Evolutionary conservation across 1,140 invertebrate genomes (phyloP), one percentile per base, ranked within the genome.

Genomic region (Caerostris darwini): DNA sequence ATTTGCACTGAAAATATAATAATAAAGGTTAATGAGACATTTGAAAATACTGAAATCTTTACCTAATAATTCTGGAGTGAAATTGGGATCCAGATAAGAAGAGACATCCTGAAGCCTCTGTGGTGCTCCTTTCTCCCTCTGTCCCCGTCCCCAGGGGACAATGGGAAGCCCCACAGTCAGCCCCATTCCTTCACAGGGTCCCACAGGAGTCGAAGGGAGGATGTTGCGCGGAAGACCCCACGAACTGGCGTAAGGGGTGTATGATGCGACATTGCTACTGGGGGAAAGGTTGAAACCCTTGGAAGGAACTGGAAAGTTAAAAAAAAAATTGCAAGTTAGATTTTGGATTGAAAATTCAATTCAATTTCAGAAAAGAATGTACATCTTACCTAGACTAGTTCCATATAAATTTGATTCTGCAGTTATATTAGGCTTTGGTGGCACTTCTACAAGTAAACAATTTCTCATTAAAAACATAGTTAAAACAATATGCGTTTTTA

Each of bases 31-130:
- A n/a, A 34, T 34, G 34, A 34, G 34, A 34, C 34, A 34, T 34
- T 14, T 64, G 7, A 64, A 59, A 10, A n/a, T n/a, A n/a, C n/a
- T n/a, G n/a, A n/a, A n/a, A n/a, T n/a, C 7, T 54, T 87, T 86
- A 94, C 94, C 94, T 67, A 90, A 8, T 53, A 94, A 57, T 81
- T 92, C 90, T 19, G 94, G 94, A 17, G 94, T 93, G 57, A 94
- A 94, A 17, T 89, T 94, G 34, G 92, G 85, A 64, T 93, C 94
- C 5, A 94, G 67, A 50, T 93, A 94, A 10, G 92, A 94, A 3
- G 90, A 93, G n/a, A 92, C 86, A 91, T 94, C 90, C 53, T 90
- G 92, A 71, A 95, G 53, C 14, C 93, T 14, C 17, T 94, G 93
- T 34, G 71, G 93, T 34, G 71, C 88, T 50, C 88, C 93, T 57